Percentiles rank a stretch among this genome's conserved stretches.
phyloP scores from a whole-genome alignment of 2,113 vertebrate genomes.

The Ceyx cyanopectus region DNA sequence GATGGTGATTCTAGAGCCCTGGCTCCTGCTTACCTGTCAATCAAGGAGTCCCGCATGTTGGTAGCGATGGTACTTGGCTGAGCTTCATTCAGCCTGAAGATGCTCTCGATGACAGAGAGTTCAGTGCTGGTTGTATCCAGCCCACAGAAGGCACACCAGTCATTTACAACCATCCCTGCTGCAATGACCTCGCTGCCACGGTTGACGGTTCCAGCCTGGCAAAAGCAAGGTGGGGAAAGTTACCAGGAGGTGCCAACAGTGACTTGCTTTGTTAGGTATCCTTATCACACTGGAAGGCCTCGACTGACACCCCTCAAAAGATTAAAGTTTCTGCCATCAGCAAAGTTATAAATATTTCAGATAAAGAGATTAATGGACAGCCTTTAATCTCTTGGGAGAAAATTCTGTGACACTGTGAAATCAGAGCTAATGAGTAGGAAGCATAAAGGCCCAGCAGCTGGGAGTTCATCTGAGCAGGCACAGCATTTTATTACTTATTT shows the following conservation, averaged over 20 bases:
- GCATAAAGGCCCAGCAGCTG: not conserved
- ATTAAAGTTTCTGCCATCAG: not conserved
- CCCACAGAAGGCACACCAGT: conserved; percentile 98
- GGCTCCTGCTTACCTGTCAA: conserved; percentile 88
- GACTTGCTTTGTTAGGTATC: too few relatives aligned
- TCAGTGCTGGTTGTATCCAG: conserved; percentile 97
- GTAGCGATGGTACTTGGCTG: conserved; percentile 94
- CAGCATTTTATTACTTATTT: not conserved
- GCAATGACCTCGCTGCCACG: conserved; percentile 96
- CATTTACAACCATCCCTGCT: conserved; percentile 95
- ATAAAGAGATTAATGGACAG: not conserved
- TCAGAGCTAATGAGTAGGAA: not conserved
- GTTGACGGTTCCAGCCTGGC: conserved; percentile 94
- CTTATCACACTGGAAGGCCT: not conserved
- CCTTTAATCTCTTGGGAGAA: not conserved
- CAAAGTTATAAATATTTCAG: not conserved
- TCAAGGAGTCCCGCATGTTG: conserved; percentile 94
- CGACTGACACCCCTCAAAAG: not conserved
- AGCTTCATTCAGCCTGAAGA: conserved; percentile 90
- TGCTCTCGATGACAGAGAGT: conserved; percentile 95
- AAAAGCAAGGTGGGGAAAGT: not conserved
- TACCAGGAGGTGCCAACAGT: too few relatives aligned
- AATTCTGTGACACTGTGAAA: not conserved
- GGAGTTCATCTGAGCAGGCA: not conserved
- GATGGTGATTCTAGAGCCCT: not conserved